A percentile compares a stretch with the other conserved stretches of the same genome.
These are phyloP conservation scores for Cyrtonyx montezumae DNA, from an alignment of 2,113 vertebrate species.

Conservation along the genomic window DNA sequence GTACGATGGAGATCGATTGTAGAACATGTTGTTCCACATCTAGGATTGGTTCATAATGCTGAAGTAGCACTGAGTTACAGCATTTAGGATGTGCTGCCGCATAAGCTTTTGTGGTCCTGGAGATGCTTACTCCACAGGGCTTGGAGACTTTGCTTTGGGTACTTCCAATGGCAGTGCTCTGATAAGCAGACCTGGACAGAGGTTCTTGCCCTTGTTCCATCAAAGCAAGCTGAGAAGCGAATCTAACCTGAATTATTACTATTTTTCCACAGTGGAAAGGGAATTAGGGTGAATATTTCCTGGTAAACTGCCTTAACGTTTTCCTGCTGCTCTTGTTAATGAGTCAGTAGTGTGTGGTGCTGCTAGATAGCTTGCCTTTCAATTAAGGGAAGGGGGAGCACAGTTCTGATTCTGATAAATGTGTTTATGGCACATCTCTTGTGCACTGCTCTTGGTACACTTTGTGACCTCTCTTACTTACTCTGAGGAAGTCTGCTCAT, in stretches of 20 bases:
- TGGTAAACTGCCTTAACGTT: neutral
- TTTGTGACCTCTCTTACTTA: neutral
- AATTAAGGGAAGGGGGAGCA: neutral
- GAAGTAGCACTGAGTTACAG: neutral
- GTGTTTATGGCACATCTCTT: fast-evolving
- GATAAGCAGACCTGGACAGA: neutral
- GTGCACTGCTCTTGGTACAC: neutral
- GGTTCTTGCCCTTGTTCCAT: neutral
- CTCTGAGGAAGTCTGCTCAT: neutral
- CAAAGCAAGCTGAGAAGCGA: neutral
- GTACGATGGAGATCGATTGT: neutral
- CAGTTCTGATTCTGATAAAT: neutral
- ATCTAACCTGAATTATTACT: neutral
- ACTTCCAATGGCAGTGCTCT: neutral
- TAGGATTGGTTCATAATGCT: neutral
- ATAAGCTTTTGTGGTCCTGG: neutral
- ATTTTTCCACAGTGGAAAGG: neutral
- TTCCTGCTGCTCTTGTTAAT: neutral
- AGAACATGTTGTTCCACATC: neutral
- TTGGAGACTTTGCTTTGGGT: neutral
- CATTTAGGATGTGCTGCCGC: neutral
- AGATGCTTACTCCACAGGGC: neutral
- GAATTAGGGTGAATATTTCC: neutral
- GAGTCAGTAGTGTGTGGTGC: neutral
- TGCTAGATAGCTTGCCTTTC: neutral